Base-by-base conservation (phyloP, 2,888 invertebrate genomes). In the Orgyia antiqua region DNA sequence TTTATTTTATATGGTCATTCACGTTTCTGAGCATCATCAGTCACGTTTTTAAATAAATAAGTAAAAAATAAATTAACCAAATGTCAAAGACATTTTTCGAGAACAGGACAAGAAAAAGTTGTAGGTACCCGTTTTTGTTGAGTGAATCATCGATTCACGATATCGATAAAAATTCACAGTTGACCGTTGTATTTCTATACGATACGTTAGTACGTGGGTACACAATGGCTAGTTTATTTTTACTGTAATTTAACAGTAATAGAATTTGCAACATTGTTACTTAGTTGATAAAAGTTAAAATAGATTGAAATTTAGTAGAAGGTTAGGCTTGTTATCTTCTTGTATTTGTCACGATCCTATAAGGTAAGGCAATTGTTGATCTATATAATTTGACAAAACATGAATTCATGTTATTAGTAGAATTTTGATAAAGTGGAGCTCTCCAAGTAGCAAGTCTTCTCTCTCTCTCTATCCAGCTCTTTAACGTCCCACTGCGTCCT, bases 131-230 rank as follows among this genome's bases (percentile, higher is more conserved):
- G 42, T 49, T 55, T 45, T 42, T 42, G n/a, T 21, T n/a, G 6
- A n/a, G 35, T 59, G 54, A 58, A 31, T 60, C 54, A 60, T 46
- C 42, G 34, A 43, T 36, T 33, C 27, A 13, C 27, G 26, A 28
- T 33, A 51, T 34, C 31, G 39, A 39, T 28, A 31, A 39, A 44
- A n/a, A 36, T 56, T 51, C 33, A 43, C 33, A 31, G 39, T 42
- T 30, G 47, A 45, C 43, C 32, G 57, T 56, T 56, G 44, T 39
- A 21, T 34, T 42, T 23, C 34, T 40, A 24, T 24, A 24, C 7
- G 21, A 20, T 40, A 34, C 36, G 28, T 23, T 24, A 26, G 34
- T 33, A 35, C 24, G 13, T 13, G 32, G 12, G 25, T 44, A 39
- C 29, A 51, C 54, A 52, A 53, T 51, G 31, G 34, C 31, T 32